phyloP scores from a whole-genome alignment of 1,140 invertebrate species.

The Heliconius melpomene region DNA sequence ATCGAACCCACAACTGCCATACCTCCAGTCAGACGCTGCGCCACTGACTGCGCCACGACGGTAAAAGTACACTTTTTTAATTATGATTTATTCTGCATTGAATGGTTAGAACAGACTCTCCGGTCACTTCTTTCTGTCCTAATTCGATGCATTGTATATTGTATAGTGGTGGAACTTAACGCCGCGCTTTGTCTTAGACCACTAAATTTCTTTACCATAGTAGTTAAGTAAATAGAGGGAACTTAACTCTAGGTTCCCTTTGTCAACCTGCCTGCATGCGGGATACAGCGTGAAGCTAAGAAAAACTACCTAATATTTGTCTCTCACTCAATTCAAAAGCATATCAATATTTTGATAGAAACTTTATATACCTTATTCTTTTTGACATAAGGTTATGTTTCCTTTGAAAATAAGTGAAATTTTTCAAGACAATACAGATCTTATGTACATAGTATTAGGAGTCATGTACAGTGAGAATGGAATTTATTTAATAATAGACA shows the following conservation, averaged over 20 bases:
- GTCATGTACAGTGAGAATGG: slow-evolving; percentile 21
- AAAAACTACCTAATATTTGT: not conserved
- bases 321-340: slow-evolving; percentile 1
- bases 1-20: no score
- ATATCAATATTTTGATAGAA: not conserved
- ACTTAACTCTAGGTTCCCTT: not conserved
- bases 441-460: slow-evolving; percentile 28
- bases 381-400: not conserved
- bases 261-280: not conserved
- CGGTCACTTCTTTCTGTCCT: no score
- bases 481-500: slow-evolving; percentile 37
- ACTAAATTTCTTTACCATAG: no score
- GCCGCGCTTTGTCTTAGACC: no score
- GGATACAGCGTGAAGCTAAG: not conserved
- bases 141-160: no score
- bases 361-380: not conserved
- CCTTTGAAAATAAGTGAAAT: not conserved
- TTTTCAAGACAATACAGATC: slow-evolving; percentile 17
- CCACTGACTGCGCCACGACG: no score
- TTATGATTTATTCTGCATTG: no score
- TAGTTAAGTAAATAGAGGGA: no score
- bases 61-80: no score
- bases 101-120: no score
- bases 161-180: no score
- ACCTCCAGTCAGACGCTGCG: no score